Evolutionary conservation across 64 coral and sea anemone species (phyloP).

Genomic region (Montipora sp.): DNA sequence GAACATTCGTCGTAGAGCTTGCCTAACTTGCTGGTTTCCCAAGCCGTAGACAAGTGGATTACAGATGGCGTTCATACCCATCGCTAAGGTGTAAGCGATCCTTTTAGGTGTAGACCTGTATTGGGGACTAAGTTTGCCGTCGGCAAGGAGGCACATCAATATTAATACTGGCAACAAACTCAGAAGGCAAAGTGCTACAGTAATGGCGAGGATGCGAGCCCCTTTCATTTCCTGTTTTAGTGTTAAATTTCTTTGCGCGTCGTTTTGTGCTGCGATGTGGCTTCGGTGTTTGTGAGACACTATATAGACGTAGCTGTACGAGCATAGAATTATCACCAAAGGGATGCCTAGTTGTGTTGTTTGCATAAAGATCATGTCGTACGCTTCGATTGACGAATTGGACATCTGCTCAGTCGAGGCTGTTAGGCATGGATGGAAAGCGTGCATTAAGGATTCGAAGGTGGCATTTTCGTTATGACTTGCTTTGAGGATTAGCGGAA

Average conservation of each 20-base stretch:
- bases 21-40: background rate
- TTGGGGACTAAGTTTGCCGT: too few relatives aligned
- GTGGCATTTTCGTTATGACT: background rate
- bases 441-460: background rate
- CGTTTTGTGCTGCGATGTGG: background rate
- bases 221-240: background rate
- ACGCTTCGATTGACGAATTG: too few relatives aligned
- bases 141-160: too few relatives aligned
- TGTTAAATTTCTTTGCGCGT: background rate
- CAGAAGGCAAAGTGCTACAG: background rate
- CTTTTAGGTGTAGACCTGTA: background rate
- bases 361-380: background rate
- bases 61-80: background rate
- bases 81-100: background rate
- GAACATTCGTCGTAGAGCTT: background rate
- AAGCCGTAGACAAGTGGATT: constrained; percentile 12
- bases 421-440: background rate
- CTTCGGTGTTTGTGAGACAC: background rate
- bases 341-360: background rate
- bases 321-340: background rate
- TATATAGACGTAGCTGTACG: background rate
- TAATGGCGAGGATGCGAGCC: background rate
- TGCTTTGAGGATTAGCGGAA: background rate
- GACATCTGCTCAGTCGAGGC: too few relatives aligned
- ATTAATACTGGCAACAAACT: background rate